These are phyloP conservation scores for Egretta garzetta DNA, from an alignment of 2,113 vertebrate genomes.

Conservation along the genomic window DNA sequence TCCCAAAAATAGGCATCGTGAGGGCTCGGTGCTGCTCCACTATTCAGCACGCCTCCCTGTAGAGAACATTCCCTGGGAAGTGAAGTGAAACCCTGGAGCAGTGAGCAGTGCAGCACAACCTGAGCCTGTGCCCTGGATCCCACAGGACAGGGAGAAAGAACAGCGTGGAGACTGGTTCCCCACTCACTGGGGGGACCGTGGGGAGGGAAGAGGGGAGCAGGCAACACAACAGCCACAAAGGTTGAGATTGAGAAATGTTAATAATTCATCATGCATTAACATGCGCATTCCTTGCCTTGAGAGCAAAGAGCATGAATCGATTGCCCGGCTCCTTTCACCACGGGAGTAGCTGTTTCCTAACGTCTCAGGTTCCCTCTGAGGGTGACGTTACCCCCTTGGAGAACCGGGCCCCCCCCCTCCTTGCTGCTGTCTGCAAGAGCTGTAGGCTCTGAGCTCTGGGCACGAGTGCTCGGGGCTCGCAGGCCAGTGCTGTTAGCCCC, in stretches of 20 bases:
- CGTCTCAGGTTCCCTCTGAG: conserved; percentile 12
- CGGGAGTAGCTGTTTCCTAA: background rate
- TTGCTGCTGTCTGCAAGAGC: background rate
- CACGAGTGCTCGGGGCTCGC: background rate
- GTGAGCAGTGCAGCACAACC: background rate
- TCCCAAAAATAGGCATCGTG: background rate
- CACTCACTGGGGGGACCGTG: background rate
- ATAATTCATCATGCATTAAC: conserved; percentile 76
- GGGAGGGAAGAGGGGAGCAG: background rate
- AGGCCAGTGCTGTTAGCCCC: background rate
- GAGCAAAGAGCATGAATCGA: conserved; percentile 58
- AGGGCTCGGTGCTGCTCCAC: background rate
- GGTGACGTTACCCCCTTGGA: conserved; percentile 22
- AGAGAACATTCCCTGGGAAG: background rate
- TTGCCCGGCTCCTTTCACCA: conserved; percentile 34
- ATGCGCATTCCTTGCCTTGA: conserved; percentile 58
- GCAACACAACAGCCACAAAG: background rate
- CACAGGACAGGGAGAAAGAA: conserved; percentile 3
- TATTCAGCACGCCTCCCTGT: background rate
- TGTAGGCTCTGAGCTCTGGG: background rate
- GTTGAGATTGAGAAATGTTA: conserved; percentile 38
- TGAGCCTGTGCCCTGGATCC: background rate
- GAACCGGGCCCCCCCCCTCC: background rate
- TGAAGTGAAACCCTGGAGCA: background rate
- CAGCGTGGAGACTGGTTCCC: background rate